phyloP scores from a whole-genome alignment of 2,888 invertebrate genomes.

The Abrostola triplasia region DNA sequence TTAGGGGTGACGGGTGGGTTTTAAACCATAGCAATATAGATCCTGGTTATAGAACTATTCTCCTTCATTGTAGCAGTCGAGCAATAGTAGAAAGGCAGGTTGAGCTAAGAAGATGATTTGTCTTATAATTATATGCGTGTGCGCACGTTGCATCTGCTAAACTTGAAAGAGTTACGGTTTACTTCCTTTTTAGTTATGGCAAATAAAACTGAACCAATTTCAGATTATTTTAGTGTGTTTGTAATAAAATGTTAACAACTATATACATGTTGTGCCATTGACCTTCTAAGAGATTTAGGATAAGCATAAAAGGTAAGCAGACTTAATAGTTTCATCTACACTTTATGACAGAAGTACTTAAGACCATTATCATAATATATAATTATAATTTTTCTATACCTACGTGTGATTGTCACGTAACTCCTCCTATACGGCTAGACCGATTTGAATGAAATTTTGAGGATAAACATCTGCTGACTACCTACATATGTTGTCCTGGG shows the following conservation, averaged over 20 bases:
- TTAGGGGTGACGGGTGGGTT: slow-evolving; percentile 65
- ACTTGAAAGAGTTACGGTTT: not conserved
- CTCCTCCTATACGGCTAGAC: too few species aligned
- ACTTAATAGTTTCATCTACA: slow-evolving; percentile 29
- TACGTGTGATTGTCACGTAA: too few species aligned
- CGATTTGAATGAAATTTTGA: too few species aligned
- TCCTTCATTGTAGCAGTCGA: not conserved
- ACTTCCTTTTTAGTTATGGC: slow-evolving; percentile 7
- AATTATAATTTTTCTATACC: too few species aligned
- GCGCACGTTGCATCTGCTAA: slow-evolving; percentile 8
- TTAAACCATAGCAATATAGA: slow-evolving; percentile 6
- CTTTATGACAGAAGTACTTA: too few species aligned
- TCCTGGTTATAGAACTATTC: not conserved
- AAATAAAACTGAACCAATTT: slow-evolving; percentile 27
- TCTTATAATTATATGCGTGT: not conserved
- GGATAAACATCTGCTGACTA: too few species aligned
- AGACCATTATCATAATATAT: too few species aligned
- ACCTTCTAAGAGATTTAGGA: slow-evolving; percentile 29
- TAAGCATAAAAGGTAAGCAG: slow-evolving; percentile 25
- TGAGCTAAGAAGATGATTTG: not conserved
- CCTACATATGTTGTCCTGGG: too few species aligned
- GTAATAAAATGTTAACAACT: slow-evolving; percentile 23
- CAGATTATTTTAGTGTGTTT: slow-evolving; percentile 19
- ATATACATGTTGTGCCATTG: slow-evolving; percentile 30
- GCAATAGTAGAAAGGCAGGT: not conserved